Evolutionary conservation across 2,888 invertebrate genomes (phyloP).

Genomic region (Allygus modestus): DNA sequence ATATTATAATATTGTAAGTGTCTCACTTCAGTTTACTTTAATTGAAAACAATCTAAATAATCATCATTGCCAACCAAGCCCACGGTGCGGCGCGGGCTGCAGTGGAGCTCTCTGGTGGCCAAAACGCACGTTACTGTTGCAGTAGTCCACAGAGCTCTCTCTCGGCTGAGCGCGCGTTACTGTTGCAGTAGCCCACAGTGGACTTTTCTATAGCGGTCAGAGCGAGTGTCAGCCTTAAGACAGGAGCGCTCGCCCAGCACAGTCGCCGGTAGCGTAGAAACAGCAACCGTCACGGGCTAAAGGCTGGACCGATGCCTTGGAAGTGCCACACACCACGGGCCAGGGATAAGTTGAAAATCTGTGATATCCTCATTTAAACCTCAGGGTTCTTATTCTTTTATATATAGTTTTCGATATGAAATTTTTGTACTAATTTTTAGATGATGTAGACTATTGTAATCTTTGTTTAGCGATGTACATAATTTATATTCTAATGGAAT

Average conservation of each 20-base stretch:
- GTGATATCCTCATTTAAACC: slow-evolving; percentile 61
- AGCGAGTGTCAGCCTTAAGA: neutral
- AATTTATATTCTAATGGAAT: slow-evolving; percentile 12
- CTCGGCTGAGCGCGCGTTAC: too few species aligned
- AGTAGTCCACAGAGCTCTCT: too few species aligned
- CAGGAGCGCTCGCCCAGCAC: slow-evolving; percentile 21
- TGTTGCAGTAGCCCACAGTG: too few species aligned
- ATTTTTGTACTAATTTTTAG: slow-evolving; percentile 32
- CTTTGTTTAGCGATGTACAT: slow-evolving; percentile 49
- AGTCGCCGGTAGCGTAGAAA: slow-evolving; percentile 41
- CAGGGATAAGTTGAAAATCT: slow-evolving; percentile 60
- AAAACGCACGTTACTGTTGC: too few species aligned
- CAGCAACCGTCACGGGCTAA: slow-evolving; percentile 9
- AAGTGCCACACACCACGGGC: slow-evolving; percentile 52
- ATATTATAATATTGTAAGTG: too few species aligned
- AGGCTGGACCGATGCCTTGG: slow-evolving; percentile 15
- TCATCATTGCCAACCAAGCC: too few species aligned
- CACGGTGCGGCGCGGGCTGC: too few species aligned
- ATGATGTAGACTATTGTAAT: slow-evolving; percentile 2
- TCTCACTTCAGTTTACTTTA: too few species aligned
- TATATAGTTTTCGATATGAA: slow-evolving; percentile 39
- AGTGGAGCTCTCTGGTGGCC: too few species aligned
- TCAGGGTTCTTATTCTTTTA: slow-evolving; percentile 58
- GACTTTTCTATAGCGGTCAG: too few species aligned
- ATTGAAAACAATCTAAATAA: too few species aligned